These are phyloP conservation scores for Drosophila ananassae DNA, from an alignment of 1,140 invertebrate genomes.

Conservation along the genomic window DNA sequence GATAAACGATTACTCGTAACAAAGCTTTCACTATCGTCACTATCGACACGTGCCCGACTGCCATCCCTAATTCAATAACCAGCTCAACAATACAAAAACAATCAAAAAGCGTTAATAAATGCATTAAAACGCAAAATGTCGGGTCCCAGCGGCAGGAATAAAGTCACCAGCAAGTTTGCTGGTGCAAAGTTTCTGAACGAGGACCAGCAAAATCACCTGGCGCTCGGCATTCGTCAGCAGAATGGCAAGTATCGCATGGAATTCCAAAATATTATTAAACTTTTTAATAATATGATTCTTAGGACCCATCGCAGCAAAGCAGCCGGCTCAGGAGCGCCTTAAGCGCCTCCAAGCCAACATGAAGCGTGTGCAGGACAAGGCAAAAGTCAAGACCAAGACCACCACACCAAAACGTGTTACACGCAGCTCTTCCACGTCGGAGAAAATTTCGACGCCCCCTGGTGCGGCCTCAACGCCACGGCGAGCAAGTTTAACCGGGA, in stretches of 20 bases:
- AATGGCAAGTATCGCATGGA: not conserved
- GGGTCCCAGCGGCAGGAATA: not conserved
- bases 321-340: constrained; percentile 68
- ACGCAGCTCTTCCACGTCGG: constrained; percentile 3
- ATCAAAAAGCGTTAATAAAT: not conserved
- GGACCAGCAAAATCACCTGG: not conserved
- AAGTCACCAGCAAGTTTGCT: not conserved
- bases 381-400: not conserved
- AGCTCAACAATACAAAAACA: not conserved
- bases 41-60: not conserved
- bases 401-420: not conserved
- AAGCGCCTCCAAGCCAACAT: constrained; percentile 65
- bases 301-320: not conserved
- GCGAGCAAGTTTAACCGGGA: not conserved
- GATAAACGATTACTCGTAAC: not conserved
- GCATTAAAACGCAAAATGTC: not conserved
- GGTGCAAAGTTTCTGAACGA: not conserved
- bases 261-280: not conserved
- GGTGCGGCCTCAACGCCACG: not conserved
- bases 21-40: not conserved
- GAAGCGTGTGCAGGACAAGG: constrained; percentile 25
- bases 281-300: not conserved
- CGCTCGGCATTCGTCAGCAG: not conserved
- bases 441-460: not conserved
- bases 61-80: not conserved